Conservation (phyloP, 2,797 vertebrate genomes). For the Salarias fasciatus region DNA sequence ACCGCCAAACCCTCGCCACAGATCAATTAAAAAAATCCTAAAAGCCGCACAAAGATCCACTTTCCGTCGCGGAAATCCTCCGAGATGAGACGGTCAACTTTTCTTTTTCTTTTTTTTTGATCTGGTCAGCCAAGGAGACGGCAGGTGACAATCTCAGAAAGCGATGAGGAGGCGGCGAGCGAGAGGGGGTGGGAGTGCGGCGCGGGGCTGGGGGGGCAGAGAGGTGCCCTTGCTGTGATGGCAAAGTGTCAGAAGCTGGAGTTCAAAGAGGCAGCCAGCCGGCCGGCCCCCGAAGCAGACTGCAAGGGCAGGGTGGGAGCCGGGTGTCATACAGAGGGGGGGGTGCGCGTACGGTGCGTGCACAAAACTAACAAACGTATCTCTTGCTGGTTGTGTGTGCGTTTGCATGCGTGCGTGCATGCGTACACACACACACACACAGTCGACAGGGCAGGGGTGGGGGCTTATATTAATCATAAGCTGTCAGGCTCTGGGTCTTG, state of each 20-base stretch:
- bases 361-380: constrained; percentile 43
- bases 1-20: not conserved
- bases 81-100: constrained; percentile 23
- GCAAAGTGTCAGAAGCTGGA: constrained; percentile 53
- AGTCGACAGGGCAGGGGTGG: constrained; percentile 51
- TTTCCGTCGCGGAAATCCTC: constrained; percentile 23
- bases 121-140: constrained; percentile 25
- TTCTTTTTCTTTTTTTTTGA: constrained; percentile 16
- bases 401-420: constrained; percentile 28
- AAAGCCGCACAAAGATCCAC: constrained; percentile 25
- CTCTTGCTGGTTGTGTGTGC: constrained; percentile 19
- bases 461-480: constrained; percentile 82
- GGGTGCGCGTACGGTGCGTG: constrained; percentile 8
- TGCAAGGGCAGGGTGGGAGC: constrained; percentile 37
- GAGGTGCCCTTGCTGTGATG: constrained; percentile 60
- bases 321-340: constrained; percentile 27
- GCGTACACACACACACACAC: not conserved
- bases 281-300: constrained; percentile 33
- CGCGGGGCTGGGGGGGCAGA: constrained; percentile 20
- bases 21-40: constrained; percentile 37
- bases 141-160: constrained; percentile 25
- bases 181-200: constrained; percentile 7
- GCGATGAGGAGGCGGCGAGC: constrained; percentile 13
- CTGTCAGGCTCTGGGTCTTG: constrained; percentile 71
- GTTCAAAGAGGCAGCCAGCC: constrained; percentile 66